Base-by-base conservation (phyloP, 2,888 invertebrate genomes). In the Drosophila recens region DNA sequence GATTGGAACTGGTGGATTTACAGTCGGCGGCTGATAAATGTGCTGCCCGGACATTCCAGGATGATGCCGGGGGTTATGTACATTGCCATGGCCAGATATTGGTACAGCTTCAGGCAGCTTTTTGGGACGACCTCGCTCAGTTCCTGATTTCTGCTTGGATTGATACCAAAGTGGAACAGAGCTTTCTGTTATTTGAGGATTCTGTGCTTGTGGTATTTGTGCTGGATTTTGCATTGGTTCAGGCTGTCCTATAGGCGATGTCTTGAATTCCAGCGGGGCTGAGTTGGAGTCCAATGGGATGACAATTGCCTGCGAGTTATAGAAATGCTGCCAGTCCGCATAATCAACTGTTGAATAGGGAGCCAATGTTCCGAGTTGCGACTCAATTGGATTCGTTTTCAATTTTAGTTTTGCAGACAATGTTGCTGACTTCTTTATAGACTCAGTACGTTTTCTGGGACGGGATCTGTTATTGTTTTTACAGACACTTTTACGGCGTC, bases 271-370 rank as follows among this genome's bases (percentile, higher is more conserved):
- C 4, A 34, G 8, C 13, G 20, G 20, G 34, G 34, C 20, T 20
- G 17, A n/a, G 20, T 15, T 48, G 11, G 13, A 30, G 5, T 43
- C 17, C 4, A 17, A 17, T 13, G 34, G 45, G 1, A 48, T 45
- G 6, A 36, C 8, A 36, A 53, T 36, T n/a, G 61, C 33, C 20
- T 34, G 48, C 17, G 38, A 11, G 5, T 56, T 43, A 30, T 15
- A 17, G 11, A 17, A 54, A 2, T 52, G 20, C 17, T 15, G n/a
- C 2, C n/a, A 40, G 34, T 51, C n/a, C 8, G 8, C 13, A 8
- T 34, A 36, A 51, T 20, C 20, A 9, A 8, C 9, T 10, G n/a
- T 13, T 38, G 23, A 0, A 23, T 38, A 43, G 8, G 57, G 1
- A 17, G 6, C 3, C 8, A 15, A 13, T 9, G 2, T 30, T 13